A percentile compares a stretch with the other conserved stretches of the same genome.
phyloP scores from a whole-genome alignment of 2,113 vertebrate species.

The Cochlearius cochlearius region DNA sequence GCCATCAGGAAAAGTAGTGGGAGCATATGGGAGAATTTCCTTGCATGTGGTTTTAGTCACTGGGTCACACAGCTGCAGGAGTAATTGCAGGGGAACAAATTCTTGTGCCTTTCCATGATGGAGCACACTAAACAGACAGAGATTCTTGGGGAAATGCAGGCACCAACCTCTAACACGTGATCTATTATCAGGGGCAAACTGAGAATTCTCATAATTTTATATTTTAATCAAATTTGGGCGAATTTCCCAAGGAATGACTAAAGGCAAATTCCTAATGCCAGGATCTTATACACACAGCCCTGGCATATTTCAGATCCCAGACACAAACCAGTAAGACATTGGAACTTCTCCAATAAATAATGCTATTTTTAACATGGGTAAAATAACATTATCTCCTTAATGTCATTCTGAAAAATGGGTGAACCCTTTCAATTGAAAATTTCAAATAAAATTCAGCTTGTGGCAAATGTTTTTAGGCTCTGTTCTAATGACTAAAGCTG shows the following conservation, averaged over 20 bases:
- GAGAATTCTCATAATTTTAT: background rate
- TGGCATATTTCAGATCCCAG: background rate
- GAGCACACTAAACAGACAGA: background rate
- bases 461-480: background rate
- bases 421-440: background rate
- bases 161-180: rapidly evolving
- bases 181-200: background rate
- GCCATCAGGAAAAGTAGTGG: background rate
- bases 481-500: background rate
- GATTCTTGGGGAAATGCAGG: background rate
- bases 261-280: background rate
- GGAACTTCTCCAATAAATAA: background rate
- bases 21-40: background rate
- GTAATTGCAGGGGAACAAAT: background rate
- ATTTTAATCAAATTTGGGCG: background rate
- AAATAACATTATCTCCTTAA: background rate
- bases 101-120: background rate
- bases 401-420: background rate
- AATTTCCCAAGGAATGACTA: background rate
- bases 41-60: background rate
- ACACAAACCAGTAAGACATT: background rate
- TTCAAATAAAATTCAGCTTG: background rate
- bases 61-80: background rate
- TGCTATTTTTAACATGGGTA: background rate
- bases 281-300: background rate